These are phyloP conservation scores for Luidia sarsii DNA, from an alignment of 53 echinoderm and acorn worm genomes.

Conservation along the genomic window DNA sequence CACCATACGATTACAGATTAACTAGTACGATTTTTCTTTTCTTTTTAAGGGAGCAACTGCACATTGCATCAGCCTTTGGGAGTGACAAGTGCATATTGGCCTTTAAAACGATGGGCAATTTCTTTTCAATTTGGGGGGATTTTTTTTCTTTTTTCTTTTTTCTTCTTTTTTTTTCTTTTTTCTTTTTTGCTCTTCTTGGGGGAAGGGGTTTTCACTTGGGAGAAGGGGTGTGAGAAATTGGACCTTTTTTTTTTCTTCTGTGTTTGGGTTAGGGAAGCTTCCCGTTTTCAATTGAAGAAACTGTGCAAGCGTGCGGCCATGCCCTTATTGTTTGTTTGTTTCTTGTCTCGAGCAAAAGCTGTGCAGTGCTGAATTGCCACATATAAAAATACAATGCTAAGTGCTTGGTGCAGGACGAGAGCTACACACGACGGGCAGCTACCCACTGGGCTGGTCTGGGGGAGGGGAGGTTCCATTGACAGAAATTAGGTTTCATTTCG, in stretches of 20 bases:
- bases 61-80: slow-evolving; percentile 57
- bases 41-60: slow-evolving; percentile 52
- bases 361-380: slow-evolving; percentile 57
- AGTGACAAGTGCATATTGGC: slow-evolving; percentile 45
- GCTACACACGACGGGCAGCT: too few species aligned
- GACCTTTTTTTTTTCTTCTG: too few species aligned
- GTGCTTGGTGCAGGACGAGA: slow-evolving; percentile 48
- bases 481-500: too few species aligned
- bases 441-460: too few species aligned
- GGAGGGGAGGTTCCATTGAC: too few species aligned
- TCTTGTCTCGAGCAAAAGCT: slow-evolving; percentile 38
- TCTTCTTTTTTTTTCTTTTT: too few species aligned
- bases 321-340: too few species aligned
- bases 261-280: slow-evolving; percentile 13
- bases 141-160: too few species aligned
- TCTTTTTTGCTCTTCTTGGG: too few species aligned
- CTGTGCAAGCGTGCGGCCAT: slow-evolving; percentile 61
- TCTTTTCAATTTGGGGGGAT: too few species aligned
- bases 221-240: slow-evolving; percentile 18
- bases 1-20: too few species aligned
- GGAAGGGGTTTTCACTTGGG: slow-evolving; percentile 20
- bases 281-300: slow-evolving; percentile 68
- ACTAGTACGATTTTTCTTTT: too few species aligned
- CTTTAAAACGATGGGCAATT: neutral
- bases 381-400: slow-evolving; percentile 53